Evolutionary conservation across 2,888 invertebrate genomes (phyloP), one percentile per base, ranked within the genome.

Genomic region (Syrista parreyssii): DNA sequence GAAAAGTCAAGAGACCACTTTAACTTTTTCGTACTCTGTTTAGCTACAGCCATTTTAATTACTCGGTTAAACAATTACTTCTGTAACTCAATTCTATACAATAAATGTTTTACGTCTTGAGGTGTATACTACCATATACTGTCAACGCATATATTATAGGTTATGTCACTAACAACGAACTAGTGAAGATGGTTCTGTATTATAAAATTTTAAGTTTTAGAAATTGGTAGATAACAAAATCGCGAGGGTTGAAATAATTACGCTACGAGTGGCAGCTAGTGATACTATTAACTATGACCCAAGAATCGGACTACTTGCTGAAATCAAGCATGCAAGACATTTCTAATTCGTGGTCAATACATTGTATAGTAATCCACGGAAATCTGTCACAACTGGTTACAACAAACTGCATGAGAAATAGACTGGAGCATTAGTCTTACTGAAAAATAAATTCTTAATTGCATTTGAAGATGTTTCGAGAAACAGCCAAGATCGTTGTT

Each of bases 401-500:
- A 40, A 55, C 23, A 23, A 23, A 55, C 23, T 40, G 15, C 15
- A 2, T 9, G 23, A 40, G 40, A 40, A 40, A 55, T 55, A 55
- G 6, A 6, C 1, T 23, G 40, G 2, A 55, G 40, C 40, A 55
- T 0, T 9, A 6, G 9, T 40, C 4, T 55, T 55, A 23, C 23
- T 23, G 23, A 55, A 23, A 55, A 9, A 55, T 55, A 23, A 2
- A 71, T 71, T 32, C 30, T 1, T 71, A 30, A 71, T 71, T 15
- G 12, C 30, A 75, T n/a, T 75, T 2, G 71, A 88, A 87, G 87
- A 93, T 93, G 93, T 92, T 92, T 86, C 89, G 92, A 77, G 89
- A 91, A 68, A 88, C 92, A 78, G 87, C 89, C 75, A 92, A 92
- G 89, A 91, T 93, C 78, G 80, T 92, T n/a, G 84, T 92, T 32